Base-by-base conservation (phyloP, 2,888 invertebrate genomes). In the Leucophora obtusa region DNA sequence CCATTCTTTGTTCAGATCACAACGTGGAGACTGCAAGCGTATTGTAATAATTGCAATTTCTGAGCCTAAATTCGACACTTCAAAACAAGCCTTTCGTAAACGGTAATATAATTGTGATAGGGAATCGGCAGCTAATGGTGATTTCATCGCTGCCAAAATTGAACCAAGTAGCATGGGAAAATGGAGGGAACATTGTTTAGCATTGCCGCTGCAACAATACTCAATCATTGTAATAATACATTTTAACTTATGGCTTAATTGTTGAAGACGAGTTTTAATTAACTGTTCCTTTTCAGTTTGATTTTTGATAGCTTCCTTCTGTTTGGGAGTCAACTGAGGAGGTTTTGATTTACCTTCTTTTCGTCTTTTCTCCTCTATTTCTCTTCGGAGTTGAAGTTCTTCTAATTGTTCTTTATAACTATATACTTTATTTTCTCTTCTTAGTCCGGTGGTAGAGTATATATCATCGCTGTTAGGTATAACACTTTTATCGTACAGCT, bases 331-430 rank as follows among this genome's bases (percentile, higher is more conserved):
- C 60, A 95, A 90, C 85, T 94, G 93, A 0, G 93, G 93, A 56
- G 93, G 94, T 84, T 94, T 95, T 50, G 93, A 89, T 89, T 95
- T 96, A 0, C 96, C 96, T 85, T 96, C 95, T 76, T 93, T 93
- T 33, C 93, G 93, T 69, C 94, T 94, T 89, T 97, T 97, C 85
- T 97, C 97, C 85, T 98, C 98, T 18, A 98, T 91, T 91, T 98
- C 98, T 79, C 97, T 93, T n/a, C 96, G 92, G 69, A 98, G 91
- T 87, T 98, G 97, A 84, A 97, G 90, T 89, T 99, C 99, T 87
- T 98, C 98, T 86, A 97, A 92, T 89, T 99, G 99, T 82, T 99
- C 99, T 88, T 97, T 97, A 89, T 97, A 98, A 82, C 97, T 97
- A 90, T 99, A 99, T 1, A 95, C 96, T 91, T 98, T 98, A 89